These are phyloP conservation scores for Cheumatopsyche charites DNA, from an alignment of 1,140 invertebrate species.

Conservation along the genomic window DNA sequence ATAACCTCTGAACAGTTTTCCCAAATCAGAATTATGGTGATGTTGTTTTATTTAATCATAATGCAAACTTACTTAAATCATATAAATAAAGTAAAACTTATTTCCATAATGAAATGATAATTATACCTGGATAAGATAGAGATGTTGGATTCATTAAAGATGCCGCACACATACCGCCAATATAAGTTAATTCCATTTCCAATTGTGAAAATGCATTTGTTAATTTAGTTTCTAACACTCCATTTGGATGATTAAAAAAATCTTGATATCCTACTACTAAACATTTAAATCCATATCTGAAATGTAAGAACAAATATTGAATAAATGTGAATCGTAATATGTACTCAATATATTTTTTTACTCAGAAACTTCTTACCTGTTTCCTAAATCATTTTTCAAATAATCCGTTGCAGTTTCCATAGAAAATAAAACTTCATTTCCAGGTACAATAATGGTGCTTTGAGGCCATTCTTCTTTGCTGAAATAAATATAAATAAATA, in stretches of 20 bases:
- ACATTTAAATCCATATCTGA: conserved; percentile 90
- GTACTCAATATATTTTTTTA: neutral
- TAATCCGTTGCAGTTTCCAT: conserved; percentile 95
- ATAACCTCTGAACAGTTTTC: no score
- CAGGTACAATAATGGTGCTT: conserved; percentile 85
- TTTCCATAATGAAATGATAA: no score
- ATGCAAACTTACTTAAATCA: neutral
- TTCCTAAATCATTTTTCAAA: conserved; percentile 86
- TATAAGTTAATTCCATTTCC: conserved; percentile 89
- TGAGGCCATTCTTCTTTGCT: conserved; percentile 85
- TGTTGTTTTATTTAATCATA: neutral
- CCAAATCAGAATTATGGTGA: no score
- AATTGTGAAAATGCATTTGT: conserved; percentile 73
- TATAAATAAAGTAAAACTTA: no score
- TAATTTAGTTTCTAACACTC: conserved; percentile 51
- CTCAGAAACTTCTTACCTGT: conserved; percentile 45
- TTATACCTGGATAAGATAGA: conserved; percentile 47
- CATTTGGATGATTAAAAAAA: conserved; percentile 53
- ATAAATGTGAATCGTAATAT: conserved; percentile 18
- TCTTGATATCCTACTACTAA: conserved; percentile 92
- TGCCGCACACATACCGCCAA: conserved; percentile 84
- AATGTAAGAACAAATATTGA: conserved; percentile 42
- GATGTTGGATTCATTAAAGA: conserved; percentile 54
- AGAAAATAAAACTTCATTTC: conserved; percentile 93
- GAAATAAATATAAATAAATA: conserved; percentile 7